These are phyloP conservation scores for Tangara arthus DNA, from an alignment of 2,797 vertebrate species.

Conservation along the genomic window DNA sequence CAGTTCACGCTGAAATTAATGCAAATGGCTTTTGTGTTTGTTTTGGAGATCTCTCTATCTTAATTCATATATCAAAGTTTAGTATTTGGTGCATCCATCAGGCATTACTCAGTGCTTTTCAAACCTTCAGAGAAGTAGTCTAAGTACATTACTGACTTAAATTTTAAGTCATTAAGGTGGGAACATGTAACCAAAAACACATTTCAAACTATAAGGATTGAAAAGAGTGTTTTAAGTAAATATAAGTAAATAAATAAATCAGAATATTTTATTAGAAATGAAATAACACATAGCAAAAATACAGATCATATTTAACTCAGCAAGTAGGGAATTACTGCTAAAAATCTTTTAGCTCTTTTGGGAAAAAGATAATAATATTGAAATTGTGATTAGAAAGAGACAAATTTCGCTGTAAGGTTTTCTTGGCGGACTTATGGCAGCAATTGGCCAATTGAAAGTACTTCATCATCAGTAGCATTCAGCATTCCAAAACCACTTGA, in stretches of 20 bases:
- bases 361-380: neutral
- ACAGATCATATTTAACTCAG: neutral
- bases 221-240: neutral
- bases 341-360: slow-evolving; percentile 26
- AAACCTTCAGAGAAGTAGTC: slow-evolving; percentile 14
- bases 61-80: slow-evolving; percentile 56
- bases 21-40: slow-evolving; percentile 58
- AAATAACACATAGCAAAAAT: neutral
- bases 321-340: neutral
- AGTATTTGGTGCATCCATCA: slow-evolving; percentile 45
- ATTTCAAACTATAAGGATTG: neutral
- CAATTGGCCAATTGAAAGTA: neutral
- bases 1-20: slow-evolving; percentile 63
- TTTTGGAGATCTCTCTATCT: slow-evolving; percentile 58
- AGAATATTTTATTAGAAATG: neutral
- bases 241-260: neutral
- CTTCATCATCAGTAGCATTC: neutral
- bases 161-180: neutral
- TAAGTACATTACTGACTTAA: slow-evolving; percentile 32
- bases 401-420: neutral
- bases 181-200: neutral
- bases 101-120: slow-evolving; percentile 31
- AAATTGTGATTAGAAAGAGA: neutral
- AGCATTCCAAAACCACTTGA: neutral
- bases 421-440: neutral